A percentile compares a stretch with the other conserved stretches of the same genome.
Conservation (phyloP, 2,113 vertebrate genomes). For the Turnix velox region DNA sequence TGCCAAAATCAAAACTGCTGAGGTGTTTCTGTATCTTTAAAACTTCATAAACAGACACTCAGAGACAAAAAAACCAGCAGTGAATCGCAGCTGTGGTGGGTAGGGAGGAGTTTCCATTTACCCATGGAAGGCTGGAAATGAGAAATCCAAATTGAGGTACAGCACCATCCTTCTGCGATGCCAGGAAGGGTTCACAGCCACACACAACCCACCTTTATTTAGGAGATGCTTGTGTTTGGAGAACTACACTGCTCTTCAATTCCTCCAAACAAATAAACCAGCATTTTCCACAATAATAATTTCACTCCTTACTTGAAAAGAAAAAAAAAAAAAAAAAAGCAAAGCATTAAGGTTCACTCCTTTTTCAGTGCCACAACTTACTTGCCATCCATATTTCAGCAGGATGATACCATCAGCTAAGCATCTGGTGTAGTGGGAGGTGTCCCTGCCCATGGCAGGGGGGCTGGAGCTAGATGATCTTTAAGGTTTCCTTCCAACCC, state of each 20-base stretch:
- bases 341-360: neutral
- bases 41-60: slow-evolving; percentile 58
- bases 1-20: slow-evolving; percentile 71
- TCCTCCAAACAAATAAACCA: neutral
- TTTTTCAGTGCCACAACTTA: neutral
- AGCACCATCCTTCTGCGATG: neutral
- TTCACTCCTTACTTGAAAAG: neutral
- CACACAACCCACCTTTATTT: neutral
- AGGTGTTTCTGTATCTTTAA: slow-evolving; percentile 73
- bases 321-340: neutral
- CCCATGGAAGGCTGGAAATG: neutral
- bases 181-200: neutral
- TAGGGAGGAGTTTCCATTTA: neutral
- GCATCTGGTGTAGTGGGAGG: no score
- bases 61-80: slow-evolving; percentile 54
- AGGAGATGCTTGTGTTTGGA: neutral
- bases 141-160: neutral
- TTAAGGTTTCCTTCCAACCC: no score
- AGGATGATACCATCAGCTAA: neutral
- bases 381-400: neutral
- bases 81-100: slow-evolving; percentile 5
- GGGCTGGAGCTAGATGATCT: no score
- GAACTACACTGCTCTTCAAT: neutral
- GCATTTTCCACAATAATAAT: neutral
- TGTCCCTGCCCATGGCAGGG: no score